Percentiles rank a stretch among this genome's conserved stretches.
Evolutionary conservation across 2,113 vertebrate genomes (phyloP).

Genomic region (Varanus salvator): DNA sequence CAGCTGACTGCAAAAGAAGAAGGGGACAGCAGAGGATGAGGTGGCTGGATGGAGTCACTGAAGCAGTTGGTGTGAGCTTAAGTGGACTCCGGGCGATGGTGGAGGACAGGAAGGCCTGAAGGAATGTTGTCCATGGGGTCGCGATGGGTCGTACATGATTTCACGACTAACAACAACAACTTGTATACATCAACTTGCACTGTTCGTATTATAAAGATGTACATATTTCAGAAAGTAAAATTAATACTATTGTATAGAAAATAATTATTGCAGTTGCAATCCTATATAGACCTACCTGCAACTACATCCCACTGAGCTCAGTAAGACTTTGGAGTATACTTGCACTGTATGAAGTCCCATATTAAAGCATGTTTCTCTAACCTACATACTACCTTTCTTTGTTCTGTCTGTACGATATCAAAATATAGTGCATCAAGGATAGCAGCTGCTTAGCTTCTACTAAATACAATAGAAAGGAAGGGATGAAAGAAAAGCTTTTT

Average conservation of each 20-base stretch:
- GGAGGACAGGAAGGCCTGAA: too few species aligned
- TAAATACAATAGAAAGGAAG: not conserved
- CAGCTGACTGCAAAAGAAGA: too few species aligned
- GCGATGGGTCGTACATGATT: too few species aligned
- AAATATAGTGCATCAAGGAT: constrained; percentile 36
- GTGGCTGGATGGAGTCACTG: too few species aligned
- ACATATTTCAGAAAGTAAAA: constrained; percentile 33
- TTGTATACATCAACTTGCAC: too few species aligned
- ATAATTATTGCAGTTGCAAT: not conserved
- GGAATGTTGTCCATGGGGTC: too few species aligned
- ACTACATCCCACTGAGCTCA: constrained; percentile 15
- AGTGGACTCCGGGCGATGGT: too few species aligned
- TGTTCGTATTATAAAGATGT: not conserved
- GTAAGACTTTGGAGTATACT: too few species aligned
- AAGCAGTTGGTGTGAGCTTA: too few species aligned
- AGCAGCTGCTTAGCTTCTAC: constrained; percentile 45
- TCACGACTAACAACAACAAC: too few species aligned
- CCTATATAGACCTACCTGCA: not conserved
- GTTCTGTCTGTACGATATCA: constrained; percentile 39
- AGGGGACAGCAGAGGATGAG: too few species aligned
- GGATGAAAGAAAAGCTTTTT: constrained; percentile 2
- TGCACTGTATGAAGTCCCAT: constrained; percentile 7
- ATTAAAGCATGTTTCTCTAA: constrained; percentile 48
- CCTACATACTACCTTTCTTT: constrained; percentile 37
- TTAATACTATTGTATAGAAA: constrained; percentile 32